Evolutionary conservation across 2,888 invertebrate genomes (phyloP), one percentile per base, ranked within the genome.

Genomic region (Athripsodes cinereus): DNA sequence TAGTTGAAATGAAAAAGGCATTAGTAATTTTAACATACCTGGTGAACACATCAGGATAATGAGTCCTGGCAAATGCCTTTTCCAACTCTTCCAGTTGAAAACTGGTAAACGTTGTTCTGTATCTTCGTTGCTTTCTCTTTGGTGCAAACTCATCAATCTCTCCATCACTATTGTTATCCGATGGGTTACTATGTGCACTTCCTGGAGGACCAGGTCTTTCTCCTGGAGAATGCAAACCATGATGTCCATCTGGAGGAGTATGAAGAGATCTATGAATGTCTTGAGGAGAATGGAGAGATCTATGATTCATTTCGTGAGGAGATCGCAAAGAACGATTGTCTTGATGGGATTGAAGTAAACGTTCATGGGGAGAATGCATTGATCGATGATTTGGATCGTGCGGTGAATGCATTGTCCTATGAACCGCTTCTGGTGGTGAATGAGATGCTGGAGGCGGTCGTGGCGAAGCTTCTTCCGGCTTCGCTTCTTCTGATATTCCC

Each of bases 11-110:
- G n/a, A n/a, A n/a, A n/a, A n/a, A n/a, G n/a, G n/a, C n/a, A n/a
- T n/a, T n/a, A n/a, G n/a, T n/a, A n/a, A n/a, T n/a, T n/a, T n/a
- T n/a, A n/a, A n/a, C n/a, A n/a, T n/a, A n/a, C 93, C 93, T 90
- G 47, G 96, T 96, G 76, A 97, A 97, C 2, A 97, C 96, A 74
- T 97, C 97, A 34, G 97, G 97, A 72, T 97, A 97, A 74, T 97
- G 97, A 13, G 97, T 97, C 70, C 96, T 88, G 1, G 96, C 90
- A 76, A 97, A 97, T 0, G 96, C 96, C 71, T 96, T 96, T 75
- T 97, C 96, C 67, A 97, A 74, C 72, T 97, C 96, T 72, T 97
- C 96, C 65, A 97, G 79, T 73, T 97, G 93, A 70, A 92, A 94
- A 69, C 92, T 92, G 49, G 95, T 94, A 74, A 95, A 95, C 26